phyloP scores from a whole-genome alignment of 2,888 invertebrate genomes.

The Patella ulyssiponensis region DNA sequence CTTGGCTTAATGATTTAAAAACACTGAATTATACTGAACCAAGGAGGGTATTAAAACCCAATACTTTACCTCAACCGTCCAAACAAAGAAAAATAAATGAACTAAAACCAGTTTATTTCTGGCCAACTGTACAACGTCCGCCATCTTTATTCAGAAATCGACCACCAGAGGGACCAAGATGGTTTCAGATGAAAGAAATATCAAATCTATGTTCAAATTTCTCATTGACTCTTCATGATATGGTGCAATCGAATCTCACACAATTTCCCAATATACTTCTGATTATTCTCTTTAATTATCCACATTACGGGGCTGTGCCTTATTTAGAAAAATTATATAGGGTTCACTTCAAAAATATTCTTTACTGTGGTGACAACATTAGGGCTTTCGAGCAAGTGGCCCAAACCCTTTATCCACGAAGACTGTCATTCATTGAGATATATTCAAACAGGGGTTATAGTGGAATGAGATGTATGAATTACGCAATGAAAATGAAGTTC shows the following conservation, averaged over 20 bases:
- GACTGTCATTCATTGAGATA: not conserved
- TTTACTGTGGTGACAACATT: conserved; percentile 15
- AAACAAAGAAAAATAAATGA: too few relatives aligned
- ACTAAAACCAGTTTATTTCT: too few relatives aligned
- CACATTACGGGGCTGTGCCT: conserved; percentile 4
- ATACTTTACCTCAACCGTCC: too few relatives aligned
- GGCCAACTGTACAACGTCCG: too few relatives aligned
- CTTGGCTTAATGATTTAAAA: conserved; percentile 41
- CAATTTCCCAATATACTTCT: not conserved
- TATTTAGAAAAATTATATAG: not conserved
- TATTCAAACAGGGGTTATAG: not conserved
- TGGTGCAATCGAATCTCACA: too few relatives aligned
- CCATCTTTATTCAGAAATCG: too few relatives aligned
- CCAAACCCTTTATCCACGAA: not conserved
- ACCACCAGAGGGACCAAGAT: too few relatives aligned
- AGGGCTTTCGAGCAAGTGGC: not conserved
- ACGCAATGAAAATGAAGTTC: conserved; percentile 37
- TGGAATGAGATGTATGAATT: conserved; percentile 28
- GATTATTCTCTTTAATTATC: not conserved
- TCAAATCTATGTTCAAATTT: too few relatives aligned
- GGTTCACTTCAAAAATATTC: not conserved
- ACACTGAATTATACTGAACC: conserved; percentile 29
- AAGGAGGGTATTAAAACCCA: conserved; percentile 35
- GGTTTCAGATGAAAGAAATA: too few relatives aligned
- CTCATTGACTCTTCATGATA: too few relatives aligned